Percentiles rank a stretch among this genome's conserved stretches.
phyloP scores from a whole-genome alignment of 2,797 vertebrate genomes.

The Remorina albescens region DNA sequence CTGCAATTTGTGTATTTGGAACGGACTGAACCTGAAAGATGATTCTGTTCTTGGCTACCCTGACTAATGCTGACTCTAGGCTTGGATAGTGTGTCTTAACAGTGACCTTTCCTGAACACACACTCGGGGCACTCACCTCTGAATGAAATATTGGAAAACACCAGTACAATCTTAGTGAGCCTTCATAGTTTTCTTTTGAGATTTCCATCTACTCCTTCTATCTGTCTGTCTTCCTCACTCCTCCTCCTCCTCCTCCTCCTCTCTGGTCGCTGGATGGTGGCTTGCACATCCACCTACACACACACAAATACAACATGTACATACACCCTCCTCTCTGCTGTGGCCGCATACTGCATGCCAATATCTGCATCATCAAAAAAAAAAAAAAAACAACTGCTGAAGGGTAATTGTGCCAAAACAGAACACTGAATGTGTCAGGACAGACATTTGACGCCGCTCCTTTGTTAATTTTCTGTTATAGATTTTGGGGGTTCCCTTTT shows the following conservation, averaged over 20 bases:
- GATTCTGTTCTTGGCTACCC: neutral
- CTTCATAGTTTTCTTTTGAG: conserved; percentile 16
- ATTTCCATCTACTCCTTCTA: conserved; percentile 3
- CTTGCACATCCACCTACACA: neutral
- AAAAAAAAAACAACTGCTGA: conserved; percentile 43
- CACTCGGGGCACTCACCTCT: neutral
- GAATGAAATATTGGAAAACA: conserved; percentile 29
- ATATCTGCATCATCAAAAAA: conserved; percentile 71
- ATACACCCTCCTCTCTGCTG: conserved; percentile 35
- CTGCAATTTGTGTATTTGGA: neutral
- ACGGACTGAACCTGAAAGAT: conserved; percentile 2
- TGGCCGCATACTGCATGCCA: conserved; percentile 58
- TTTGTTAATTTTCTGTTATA: conserved; percentile 33
- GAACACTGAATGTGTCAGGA: conserved; percentile 58
- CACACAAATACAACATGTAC: neutral
- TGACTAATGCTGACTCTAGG: conserved; percentile 11
- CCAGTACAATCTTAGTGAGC: conserved; percentile 4
- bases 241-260: conserved; percentile 10
- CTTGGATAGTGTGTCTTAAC: conserved; percentile 3
- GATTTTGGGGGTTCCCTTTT: conserved; percentile 23
- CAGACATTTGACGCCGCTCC: conserved; percentile 11
- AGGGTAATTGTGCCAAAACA: conserved; percentile 64
- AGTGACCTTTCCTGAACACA: conserved; percentile 7
- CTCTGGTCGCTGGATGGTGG: neutral
- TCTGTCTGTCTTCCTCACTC: neutral